These are phyloP conservation scores for Grammomys dolichurus DNA, from an alignment of 2,113 vertebrate species.

Conservation along the genomic window DNA sequence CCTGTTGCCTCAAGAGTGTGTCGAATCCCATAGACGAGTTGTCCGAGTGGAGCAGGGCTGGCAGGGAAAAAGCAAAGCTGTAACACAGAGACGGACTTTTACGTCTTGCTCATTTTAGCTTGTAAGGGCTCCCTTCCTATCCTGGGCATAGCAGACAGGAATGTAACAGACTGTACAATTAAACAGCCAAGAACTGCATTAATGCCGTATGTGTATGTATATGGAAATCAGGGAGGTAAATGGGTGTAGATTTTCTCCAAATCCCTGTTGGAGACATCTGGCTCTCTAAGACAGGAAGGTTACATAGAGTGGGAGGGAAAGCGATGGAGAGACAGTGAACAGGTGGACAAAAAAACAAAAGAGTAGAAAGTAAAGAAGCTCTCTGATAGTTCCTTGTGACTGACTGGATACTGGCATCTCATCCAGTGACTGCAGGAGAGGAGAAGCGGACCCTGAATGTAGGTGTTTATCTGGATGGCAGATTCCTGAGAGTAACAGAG, in stretches of 20 bases:
- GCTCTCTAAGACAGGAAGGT: conserved; percentile 64
- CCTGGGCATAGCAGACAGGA: not conserved
- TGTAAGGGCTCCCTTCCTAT: conserved; percentile 26
- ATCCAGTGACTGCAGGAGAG: not conserved
- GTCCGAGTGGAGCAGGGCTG: not conserved
- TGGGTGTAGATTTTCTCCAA: conserved; percentile 57
- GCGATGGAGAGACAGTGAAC: conserved; percentile 68
- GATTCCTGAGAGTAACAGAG: conserved; percentile 52
- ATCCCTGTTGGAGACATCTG: conserved; percentile 73
- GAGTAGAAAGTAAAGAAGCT: not conserved
- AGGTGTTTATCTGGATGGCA: not conserved
- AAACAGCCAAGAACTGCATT: conserved; percentile 17
- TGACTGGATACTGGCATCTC: not conserved
- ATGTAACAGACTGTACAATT: not conserved
- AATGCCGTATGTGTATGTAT: not conserved
- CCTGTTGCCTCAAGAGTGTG: not conserved
- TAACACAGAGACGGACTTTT: conserved; percentile 35
- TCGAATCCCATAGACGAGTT: conserved; percentile 15
- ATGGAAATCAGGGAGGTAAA: not conserved
- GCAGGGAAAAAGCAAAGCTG: not conserved
- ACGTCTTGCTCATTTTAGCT: not conserved
- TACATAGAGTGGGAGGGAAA: conserved; percentile 55
- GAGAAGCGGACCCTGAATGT: not conserved
- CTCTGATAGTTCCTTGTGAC: not conserved
- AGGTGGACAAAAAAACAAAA: conserved; percentile 53